Evolutionary conservation across 2,888 invertebrate species (phyloP), one percentile per base, ranked within the genome.

Genomic region (Tenthredo scrophulariae): DNA sequence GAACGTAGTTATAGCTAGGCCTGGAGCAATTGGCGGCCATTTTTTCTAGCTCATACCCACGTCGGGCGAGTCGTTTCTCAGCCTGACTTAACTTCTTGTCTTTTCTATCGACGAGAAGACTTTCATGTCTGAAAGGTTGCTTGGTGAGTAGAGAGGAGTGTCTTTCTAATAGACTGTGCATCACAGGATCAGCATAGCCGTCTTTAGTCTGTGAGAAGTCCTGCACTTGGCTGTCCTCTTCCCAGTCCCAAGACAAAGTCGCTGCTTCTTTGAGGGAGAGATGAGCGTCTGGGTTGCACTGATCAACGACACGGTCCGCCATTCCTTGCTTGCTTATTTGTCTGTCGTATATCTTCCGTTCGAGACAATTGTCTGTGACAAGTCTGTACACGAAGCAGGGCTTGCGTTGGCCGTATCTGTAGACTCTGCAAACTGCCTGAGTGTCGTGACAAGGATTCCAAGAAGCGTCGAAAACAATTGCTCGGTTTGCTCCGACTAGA

Each of bases 381-480:
- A 99, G 95, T 65, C 99, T 96, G 93, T 99, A 99, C 5, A 99
- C 98, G 93, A 97, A 99, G 90, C 99, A 99, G 0, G 97, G 97
- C 91, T 98, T 99, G 90, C 96, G 95, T 93, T 99, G 99, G 0
- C 99, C 99, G 91, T 99, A 99, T 90, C 97, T 95, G 87, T 88
- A 93, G 65, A 99, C 98, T 88, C 99, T 95, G 93, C 99, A 99
- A 18, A 99, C 99, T 46, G 99, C 99, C 94, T 98, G 98, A 0
- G 98, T 98, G 92, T 99, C 99, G 91, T 99, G 99, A 92, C 99
- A 99, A 0, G 99, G 99, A 94, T 99, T 99, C 99, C 99, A 99
- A 62, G 98, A 98, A 18, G 99, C 99, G 93, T 99, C 99, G 91
- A 99, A 97, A 79, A 99, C 98, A 67, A 99, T 97, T 6, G 99